These are phyloP conservation scores for Pachliopta kotzebuea DNA, from an alignment of 2,888 invertebrate genomes.

Conservation along the genomic window DNA sequence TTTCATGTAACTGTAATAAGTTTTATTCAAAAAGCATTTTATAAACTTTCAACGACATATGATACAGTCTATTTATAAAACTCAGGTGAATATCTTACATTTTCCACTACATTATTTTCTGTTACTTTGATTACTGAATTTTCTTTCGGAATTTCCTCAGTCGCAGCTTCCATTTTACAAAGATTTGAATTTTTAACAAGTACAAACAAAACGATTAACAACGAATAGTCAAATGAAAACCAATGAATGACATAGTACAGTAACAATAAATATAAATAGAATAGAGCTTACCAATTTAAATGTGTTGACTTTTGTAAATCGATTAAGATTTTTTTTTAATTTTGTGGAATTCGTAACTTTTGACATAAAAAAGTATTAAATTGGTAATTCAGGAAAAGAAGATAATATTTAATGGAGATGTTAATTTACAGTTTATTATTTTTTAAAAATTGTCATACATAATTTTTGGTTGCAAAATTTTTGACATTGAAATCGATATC, in stretches of 20 bases:
- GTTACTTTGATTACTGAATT: slow-evolving; percentile 46
- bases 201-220: slow-evolving; percentile 25
- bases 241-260: slow-evolving; percentile 14
- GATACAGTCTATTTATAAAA: slow-evolving; percentile 71
- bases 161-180: slow-evolving; percentile 59
- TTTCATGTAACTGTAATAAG: not conserved
- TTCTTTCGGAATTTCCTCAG: slow-evolving; percentile 57
- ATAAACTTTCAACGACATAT: slow-evolving; percentile 46
- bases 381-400: not conserved
- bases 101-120: slow-evolving; percentile 50
- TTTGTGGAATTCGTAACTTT: not conserved
- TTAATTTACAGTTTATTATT: not conserved
- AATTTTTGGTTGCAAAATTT: not conserved
- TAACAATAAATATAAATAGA: slow-evolving; percentile 14
- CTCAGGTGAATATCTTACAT: slow-evolving; percentile 40
- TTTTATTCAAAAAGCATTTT: not conserved
- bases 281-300: not conserved
- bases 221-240: slow-evolving; percentile 21
- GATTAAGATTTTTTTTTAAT: not conserved
- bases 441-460: too few relatives aligned
- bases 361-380: not conserved
- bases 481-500: not conserved
- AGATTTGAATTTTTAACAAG: slow-evolving; percentile 17
- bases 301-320: not conserved
- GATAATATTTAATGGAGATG: not conserved